Conservation (phyloP, 2,797 vertebrate genomes). For the Euphonia xanthogaster region DNA sequence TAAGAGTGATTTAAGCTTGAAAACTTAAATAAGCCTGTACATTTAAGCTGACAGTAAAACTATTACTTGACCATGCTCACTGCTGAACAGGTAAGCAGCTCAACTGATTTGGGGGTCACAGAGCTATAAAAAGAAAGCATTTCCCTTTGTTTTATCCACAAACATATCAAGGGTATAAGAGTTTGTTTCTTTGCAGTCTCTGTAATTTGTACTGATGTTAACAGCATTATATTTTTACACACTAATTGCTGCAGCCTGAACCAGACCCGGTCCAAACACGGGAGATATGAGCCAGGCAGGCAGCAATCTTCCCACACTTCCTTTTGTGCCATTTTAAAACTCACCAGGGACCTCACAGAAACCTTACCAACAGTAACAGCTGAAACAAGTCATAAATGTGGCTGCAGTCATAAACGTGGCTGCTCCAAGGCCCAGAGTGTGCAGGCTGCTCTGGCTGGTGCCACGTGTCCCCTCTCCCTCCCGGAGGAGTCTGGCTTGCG, state of each 20-base stretch:
- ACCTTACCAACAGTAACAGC: neutral
- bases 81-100: neutral
- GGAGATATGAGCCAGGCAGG: neutral
- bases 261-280: neutral
- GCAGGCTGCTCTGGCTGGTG: neutral
- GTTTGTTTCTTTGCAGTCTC: neutral
- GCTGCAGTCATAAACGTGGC: neutral
- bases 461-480: neutral
- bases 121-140: neutral
- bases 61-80: neutral
- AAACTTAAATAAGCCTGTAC: neutral
- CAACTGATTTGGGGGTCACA: neutral
- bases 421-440: neutral
- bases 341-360: neutral
- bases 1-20: neutral
- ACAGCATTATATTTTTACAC: neutral
- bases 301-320: conserved; percentile 1
- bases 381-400: neutral
- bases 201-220: neutral
- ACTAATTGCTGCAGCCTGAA: neutral
- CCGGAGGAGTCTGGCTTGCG: neutral
- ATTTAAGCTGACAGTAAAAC: neutral
- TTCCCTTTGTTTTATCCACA: neutral
- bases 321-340: neutral
- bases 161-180: neutral